A percentile compares a stretch with the other conserved stretches of the same genome.
Evolutionary conservation across 92 coral and sea anemone species (phyloP).

Genomic region (Chrysogorgia sp.): DNA sequence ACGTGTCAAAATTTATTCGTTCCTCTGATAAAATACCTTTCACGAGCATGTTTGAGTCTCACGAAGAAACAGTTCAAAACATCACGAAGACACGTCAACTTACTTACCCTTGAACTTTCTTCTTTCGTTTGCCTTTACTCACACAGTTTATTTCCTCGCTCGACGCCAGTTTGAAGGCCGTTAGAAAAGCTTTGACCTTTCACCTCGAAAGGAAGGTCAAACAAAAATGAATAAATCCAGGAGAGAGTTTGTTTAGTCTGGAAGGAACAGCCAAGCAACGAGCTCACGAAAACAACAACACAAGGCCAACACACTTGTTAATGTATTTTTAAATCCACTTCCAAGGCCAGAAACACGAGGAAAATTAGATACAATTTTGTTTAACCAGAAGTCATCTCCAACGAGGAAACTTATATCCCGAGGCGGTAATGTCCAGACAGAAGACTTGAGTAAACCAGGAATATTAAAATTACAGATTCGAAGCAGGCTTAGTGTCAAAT

Average conservation of each 20-base stretch:
- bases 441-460: background rate
- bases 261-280: background rate
- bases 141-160: constrained; percentile 74
- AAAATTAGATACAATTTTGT: background rate
- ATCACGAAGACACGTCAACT: constrained; percentile 65
- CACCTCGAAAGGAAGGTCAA: constrained; percentile 29
- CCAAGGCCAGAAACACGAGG: background rate
- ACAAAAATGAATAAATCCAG: constrained; percentile 21
- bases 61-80: constrained; percentile 76
- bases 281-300: constrained; percentile 13
- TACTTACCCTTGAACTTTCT: constrained; percentile 93
- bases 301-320: background rate
- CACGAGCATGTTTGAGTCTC: constrained; percentile 47
- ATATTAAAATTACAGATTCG: background rate
- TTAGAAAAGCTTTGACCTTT: background rate
- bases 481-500: background rate
- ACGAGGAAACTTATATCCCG: background rate
- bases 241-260: background rate
- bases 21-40: background rate
- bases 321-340: background rate
- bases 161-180: constrained; percentile 19
- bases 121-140: constrained; percentile 90
- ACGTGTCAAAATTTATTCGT: background rate
- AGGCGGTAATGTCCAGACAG: background rate
- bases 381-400: background rate